Conservation (phyloP, 2,888 invertebrate species). For the Drosophila prostipennis region DNA sequence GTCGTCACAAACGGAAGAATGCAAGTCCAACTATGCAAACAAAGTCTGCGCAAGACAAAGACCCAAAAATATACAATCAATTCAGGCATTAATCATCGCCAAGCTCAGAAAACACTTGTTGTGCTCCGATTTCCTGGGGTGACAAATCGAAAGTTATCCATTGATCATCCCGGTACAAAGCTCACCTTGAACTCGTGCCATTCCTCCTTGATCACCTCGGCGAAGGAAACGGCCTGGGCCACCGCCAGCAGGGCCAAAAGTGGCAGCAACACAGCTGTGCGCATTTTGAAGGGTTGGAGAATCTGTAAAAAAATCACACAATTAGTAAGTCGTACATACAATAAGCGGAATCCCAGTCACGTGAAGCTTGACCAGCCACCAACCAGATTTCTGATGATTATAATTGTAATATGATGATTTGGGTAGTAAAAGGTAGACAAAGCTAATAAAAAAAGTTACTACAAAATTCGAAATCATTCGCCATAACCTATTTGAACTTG, state of each 20-base stretch:
- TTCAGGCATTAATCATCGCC: constrained; percentile 33
- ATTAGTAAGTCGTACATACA: neutral
- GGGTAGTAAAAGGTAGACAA: neutral
- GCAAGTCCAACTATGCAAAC: constrained; percentile 39
- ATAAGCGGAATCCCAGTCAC: constrained; percentile 14
- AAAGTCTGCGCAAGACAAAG: constrained; percentile 39
- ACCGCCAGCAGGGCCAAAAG: constrained; percentile 84
- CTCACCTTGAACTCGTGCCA: constrained; percentile 91
- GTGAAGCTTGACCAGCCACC: constrained; percentile 10
- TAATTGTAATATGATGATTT: neutral
- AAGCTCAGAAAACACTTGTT: constrained; percentile 19
- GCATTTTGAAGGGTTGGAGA: constrained; percentile 64
- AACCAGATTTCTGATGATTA: constrained; percentile 4
- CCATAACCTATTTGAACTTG: no score
- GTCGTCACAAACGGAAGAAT: constrained; percentile 40
- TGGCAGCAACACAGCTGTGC: constrained; percentile 62
- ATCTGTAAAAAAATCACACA: constrained; percentile 6
- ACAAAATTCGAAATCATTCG: no score
- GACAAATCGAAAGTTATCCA: neutral
- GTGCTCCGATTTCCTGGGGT: constrained; percentile 25
- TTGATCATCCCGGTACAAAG: constrained; percentile 5
- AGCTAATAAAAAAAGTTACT: neutral
- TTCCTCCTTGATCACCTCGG: constrained; percentile 90
- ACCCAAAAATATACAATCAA: constrained; percentile 24
- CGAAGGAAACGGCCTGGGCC: constrained; percentile 88